Percentiles rank a stretch among this genome's conserved stretches.
Conservation (phyloP, 2,797 vertebrate genomes). For the Graptemys geographica region DNA sequence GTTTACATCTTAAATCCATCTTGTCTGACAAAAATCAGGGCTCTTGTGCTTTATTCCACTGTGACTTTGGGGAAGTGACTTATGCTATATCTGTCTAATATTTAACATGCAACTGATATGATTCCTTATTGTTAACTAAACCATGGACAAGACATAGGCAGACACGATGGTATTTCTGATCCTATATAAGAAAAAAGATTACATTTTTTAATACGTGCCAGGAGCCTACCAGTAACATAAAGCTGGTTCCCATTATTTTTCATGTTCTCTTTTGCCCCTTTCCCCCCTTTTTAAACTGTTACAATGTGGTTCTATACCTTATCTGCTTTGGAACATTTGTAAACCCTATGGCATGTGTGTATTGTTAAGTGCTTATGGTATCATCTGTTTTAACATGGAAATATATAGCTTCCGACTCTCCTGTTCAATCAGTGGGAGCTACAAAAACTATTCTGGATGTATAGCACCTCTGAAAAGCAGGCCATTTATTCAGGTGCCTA, state of each 20-base stretch:
- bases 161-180: not conserved
- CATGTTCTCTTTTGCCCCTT: conserved; percentile 1
- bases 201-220: conserved; percentile 37
- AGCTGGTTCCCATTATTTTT: conserved; percentile 63
- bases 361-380: not conserved
- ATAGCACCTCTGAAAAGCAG: not conserved
- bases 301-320: conserved; percentile 34
- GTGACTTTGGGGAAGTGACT: not conserved
- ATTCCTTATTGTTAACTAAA: conserved; percentile 43
- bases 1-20: not conserved
- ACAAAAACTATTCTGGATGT: not conserved
- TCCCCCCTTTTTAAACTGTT: conserved; percentile 22
- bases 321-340: conserved; percentile 52
- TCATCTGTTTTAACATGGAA: not conserved
- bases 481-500: not conserved
- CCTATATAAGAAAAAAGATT: conserved; percentile 8
- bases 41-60: not conserved
- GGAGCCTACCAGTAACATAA: conserved; percentile 63
- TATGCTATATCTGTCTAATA: not conserved
- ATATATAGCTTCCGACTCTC: not conserved
- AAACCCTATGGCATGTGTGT: not conserved
- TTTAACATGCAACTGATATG: conserved; percentile 50
- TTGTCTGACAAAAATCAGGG: not conserved
- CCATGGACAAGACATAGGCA: conserved; percentile 32
- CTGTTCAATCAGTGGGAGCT: not conserved